phyloP scores from a whole-genome alignment of 1,140 invertebrate species.

The Atta texana region DNA sequence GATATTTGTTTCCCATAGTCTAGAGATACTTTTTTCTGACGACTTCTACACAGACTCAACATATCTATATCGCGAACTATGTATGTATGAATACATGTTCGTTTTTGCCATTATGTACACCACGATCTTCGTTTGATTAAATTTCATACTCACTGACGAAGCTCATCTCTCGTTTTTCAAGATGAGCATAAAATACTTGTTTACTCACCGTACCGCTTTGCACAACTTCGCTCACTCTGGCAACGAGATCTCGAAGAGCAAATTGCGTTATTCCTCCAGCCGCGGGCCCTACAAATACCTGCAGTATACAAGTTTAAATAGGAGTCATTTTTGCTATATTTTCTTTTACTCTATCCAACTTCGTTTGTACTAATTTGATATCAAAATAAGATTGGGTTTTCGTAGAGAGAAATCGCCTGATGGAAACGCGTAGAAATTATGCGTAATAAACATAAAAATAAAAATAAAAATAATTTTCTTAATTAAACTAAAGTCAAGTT shows the following conservation, averaged over 20 bases:
- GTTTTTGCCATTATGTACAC: conserved; percentile 10
- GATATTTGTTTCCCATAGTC: conserved; percentile 5
- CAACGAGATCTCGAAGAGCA: conserved; percentile 56
- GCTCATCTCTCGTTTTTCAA: conserved; percentile 62
- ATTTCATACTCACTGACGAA: conserved; percentile 38
- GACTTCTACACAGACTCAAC: too few relatives aligned
- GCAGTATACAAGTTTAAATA: conserved; percentile 39
- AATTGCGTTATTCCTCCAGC: conserved; percentile 46
- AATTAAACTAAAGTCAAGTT: background rate
- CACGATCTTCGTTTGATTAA: conserved; percentile 36
- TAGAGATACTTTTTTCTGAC: background rate
- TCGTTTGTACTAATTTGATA: conserved; percentile 7
- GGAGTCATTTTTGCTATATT: conserved; percentile 45
- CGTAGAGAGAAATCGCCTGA: background rate
- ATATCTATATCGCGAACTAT: background rate
- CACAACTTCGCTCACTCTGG: conserved; percentile 50
- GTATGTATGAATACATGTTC: background rate
- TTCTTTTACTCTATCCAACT: conserved; percentile 28
- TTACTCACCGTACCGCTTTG: conserved; percentile 63
- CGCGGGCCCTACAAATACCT: conserved; percentile 37
- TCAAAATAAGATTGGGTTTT: conserved; percentile 31
- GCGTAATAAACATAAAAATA: background rate
- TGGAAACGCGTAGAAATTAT: background rate
- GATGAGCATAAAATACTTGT: conserved; percentile 72
- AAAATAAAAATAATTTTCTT: background rate